Base-by-base conservation (phyloP, 2,888 invertebrate genomes). In the Coremacera marginata region DNA sequence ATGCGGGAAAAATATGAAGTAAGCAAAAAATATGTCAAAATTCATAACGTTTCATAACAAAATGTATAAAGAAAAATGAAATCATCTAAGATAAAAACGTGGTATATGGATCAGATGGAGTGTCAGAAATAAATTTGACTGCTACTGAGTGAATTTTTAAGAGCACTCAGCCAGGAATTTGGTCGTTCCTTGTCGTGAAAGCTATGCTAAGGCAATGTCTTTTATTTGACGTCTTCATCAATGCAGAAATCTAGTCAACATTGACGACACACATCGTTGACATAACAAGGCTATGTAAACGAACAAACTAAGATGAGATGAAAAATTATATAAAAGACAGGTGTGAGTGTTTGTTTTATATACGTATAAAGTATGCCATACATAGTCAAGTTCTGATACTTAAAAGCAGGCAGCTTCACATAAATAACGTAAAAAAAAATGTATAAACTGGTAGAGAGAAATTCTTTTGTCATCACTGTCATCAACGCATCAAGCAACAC, bases 211-310 rank as follows among this genome's bases (percentile, higher is more conserved):
- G 44, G 44, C 11, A 44, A 44, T 44, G 44, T 11, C 44, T 44
- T 44, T 44, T 3, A 44, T 44, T 44, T 44, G 44, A 37, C 37
- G 67, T 67, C 67, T 67, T 67, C 67, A 67, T 67, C 37, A 34
- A 67, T 67, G 67, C 67, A 67, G 44, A 37, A 67, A 67, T 67
- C 67, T 34, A 19, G 37, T 67, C 67, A 67, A 25, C 44, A 44
- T 60, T 44, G 44, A 44, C 37, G 67, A 67, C 67, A 67, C 22
- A 67, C 37, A 37, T 67, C 67, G 44, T 44, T 14, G 11, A 44
- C 14, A 44, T 44, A 44, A 44, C 44, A 44, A 44, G 44, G 44
- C 44, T 44, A 44, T 44, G 14, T 44, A 44, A 11, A 44, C 11
- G 44, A 44, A 44, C 11, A 7, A 44, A 14, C 44, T 44, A 44